Conservation (phyloP, 53 echinoderm and acorn worm species). For the Patiria pectinifera region DNA sequence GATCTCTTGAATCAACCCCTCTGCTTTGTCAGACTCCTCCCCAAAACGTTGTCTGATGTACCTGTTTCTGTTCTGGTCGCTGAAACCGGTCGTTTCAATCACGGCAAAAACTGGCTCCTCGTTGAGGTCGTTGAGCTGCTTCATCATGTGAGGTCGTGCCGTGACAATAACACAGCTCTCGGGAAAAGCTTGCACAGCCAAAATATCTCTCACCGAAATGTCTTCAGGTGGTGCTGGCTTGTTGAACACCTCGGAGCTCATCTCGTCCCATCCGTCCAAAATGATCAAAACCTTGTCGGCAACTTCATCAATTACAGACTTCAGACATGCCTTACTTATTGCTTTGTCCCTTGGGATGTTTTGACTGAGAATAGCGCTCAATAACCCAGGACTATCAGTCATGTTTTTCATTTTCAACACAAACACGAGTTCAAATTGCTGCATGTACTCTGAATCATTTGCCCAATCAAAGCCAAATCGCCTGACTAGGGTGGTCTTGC, state of each 20-base stretch:
- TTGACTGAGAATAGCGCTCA: conserved; percentile 17
- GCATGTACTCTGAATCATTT: not conserved
- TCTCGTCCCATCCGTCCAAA: conserved; percentile 51
- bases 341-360: not conserved
- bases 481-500: conserved; percentile 29
- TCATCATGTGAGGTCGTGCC: conserved; percentile 44
- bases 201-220: not conserved
- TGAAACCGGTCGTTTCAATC: conserved; percentile 31
- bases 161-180: conserved; percentile 11
- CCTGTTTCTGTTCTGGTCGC: not conserved
- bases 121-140: not conserved
- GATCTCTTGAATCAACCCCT: not conserved
- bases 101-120: not conserved
- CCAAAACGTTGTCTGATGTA: conserved; percentile 19
- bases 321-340: not conserved
- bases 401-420: conserved; percentile 22
- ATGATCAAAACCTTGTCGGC: conserved; percentile 20
- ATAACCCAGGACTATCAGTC: not conserved
- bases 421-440: conserved; percentile 26
- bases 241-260: not conserved
- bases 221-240: not conserved
- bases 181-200: not conserved
- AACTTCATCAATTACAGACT: not conserved
- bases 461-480: conserved; percentile 40
- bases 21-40: not conserved